Evolutionary conservation across 1,140 invertebrate species (phyloP), one percentile per base, ranked within the genome.

Genomic region (Pogonognathellus flavescens): DNA sequence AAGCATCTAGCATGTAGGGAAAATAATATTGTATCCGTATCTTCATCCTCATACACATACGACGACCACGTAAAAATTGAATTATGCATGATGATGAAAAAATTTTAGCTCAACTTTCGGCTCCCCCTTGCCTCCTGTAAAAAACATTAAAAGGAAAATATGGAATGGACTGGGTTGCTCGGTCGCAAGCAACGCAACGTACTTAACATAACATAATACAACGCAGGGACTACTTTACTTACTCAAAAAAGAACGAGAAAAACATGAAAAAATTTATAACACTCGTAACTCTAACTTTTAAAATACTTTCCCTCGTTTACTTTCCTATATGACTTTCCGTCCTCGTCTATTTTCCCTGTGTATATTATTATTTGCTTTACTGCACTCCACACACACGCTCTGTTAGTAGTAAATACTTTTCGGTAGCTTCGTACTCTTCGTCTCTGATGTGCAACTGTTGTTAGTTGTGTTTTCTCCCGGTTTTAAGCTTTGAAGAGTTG

Each of bases 21-120:
- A n/a, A n/a, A n/a, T 41, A 41, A 41, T 41, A 41, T 41, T 41
- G 20, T 66, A 25, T 25, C 22, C 22, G 11, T 31, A 66, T 13
- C 22, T 18, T 18, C 62, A 25, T 9, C 13, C 9, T 3, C 8
- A 31, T 25, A 66, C 22, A 59, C 55, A 59, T 6, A 59, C 55
- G 4, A 76, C 41, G n/a, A 16, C 80, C 80, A 59, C 50, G 53
- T 53, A 81, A 82, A 80, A 82, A 82, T 82, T 82, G 81, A 82
- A 82, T 82, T 82, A 82, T 82, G 81, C 57, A 82, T 82, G 81
- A 82, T 82, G 81, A 82, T 82, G 81, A 60, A 82, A 82, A 62
- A 60, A 49, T 82, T 60, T 82, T 60, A 82, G 81, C 59, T 41
- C 9, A 14, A 82, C 57, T 31, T 25, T 18, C 20, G 16, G 20